phyloP scores from a whole-genome alignment of 2,797 vertebrate genomes.

The Sebastes vulpes region DNA sequence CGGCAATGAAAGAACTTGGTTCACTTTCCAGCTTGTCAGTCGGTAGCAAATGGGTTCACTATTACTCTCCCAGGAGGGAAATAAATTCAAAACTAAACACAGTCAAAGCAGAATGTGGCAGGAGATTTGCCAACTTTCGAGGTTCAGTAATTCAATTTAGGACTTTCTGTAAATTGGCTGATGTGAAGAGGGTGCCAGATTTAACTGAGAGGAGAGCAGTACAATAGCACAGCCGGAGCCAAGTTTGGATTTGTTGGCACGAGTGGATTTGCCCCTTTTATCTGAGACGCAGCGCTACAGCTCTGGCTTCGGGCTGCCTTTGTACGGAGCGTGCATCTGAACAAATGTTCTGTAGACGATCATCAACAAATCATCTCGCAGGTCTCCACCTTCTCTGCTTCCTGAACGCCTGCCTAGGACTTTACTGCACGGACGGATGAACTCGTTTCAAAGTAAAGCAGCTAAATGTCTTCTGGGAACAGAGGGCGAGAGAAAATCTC shows the following conservation, averaged over 20 bases:
- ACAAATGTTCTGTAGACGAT: conserved; percentile 47
- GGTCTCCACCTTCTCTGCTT: conserved; percentile 44
- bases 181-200: conserved; percentile 66
- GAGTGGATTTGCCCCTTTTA: conserved; percentile 49
- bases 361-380: conserved; percentile 57
- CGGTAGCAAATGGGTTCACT: conserved; percentile 46
- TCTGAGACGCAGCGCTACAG: conserved; percentile 34
- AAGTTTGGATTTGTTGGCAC: conserved; percentile 68
- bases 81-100: conserved; percentile 63
- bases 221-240: conserved; percentile 63
- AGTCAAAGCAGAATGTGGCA: conserved; percentile 50
- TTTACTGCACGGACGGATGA: conserved; percentile 15
- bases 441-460: conserved; percentile 27
- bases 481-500: neutral
- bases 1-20: conserved; percentile 39
- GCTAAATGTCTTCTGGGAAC: neutral
- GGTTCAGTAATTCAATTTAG: conserved; percentile 74
- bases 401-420: conserved; percentile 37
- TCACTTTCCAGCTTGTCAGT: conserved; percentile 49
- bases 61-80: conserved; percentile 51
- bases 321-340: conserved; percentile 53
- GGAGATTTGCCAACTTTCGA: conserved; percentile 61
- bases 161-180: conserved; percentile 69
- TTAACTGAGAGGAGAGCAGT: conserved; percentile 50
- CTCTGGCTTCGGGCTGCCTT: conserved; percentile 51